phyloP scores from a whole-genome alignment of 1,140 invertebrate genomes.

The Drosophila sturtevanti region DNA sequence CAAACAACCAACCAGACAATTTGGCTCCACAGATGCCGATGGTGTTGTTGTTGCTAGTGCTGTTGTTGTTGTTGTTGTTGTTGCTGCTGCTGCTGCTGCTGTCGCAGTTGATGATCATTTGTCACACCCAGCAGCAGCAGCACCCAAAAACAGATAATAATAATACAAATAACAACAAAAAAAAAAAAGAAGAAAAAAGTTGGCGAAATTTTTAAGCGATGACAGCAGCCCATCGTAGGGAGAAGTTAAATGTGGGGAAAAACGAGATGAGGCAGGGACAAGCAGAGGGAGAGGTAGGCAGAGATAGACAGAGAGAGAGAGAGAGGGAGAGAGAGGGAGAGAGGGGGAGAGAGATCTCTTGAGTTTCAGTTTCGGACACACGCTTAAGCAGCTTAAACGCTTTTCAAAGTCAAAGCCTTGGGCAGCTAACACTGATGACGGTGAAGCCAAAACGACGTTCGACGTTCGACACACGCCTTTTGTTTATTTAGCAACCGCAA shows the following conservation, averaged over 20 bases:
- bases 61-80: constrained; percentile 42
- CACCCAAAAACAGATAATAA: constrained; percentile 60
- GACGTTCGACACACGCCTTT: constrained; percentile 68
- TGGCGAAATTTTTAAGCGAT: constrained; percentile 79
- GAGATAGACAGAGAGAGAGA: not conserved
- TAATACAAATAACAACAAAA: constrained; percentile 52
- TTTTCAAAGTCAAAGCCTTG: constrained; percentile 76
- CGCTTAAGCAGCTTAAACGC: constrained; percentile 74
- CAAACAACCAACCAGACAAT: constrained; percentile 78
- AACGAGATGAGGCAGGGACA: not conserved
- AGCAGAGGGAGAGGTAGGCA: not conserved
- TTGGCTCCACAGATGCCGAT: constrained; percentile 63
- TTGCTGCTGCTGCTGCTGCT: constrained; percentile 25
- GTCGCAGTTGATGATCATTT: constrained; percentile 60
- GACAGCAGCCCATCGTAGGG: constrained; percentile 56
- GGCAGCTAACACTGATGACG: constrained; percentile 17
- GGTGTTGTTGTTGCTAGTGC: constrained; percentile 36
- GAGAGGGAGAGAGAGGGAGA: not conserved
- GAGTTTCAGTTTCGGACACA: constrained; percentile 32
- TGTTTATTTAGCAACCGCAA: constrained; percentile 65
- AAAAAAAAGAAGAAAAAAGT: constrained; percentile 51
- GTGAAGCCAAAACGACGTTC: not conserved
- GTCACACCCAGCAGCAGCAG: constrained; percentile 77
- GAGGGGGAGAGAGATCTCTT: constrained; percentile 33
- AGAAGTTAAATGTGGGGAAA: not conserved